phyloP scores from a whole-genome alignment of 2,113 vertebrate genomes.

The Cebus imitator region DNA sequence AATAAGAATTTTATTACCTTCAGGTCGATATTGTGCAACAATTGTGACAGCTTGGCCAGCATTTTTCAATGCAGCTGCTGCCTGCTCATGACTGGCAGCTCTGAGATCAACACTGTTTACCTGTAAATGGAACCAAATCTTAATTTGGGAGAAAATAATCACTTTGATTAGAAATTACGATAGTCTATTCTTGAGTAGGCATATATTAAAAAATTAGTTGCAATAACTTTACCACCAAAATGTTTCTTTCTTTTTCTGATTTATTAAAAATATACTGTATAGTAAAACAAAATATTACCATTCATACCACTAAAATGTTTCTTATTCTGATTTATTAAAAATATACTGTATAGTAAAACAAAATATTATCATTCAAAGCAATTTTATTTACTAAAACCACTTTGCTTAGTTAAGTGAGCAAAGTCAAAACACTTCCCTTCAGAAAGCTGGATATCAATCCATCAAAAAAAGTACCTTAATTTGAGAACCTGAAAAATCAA shows the following conservation, averaged over 20 bases:
- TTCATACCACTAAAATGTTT: neutral
- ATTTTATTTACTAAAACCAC: constrained; percentile 49
- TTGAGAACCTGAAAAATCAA: constrained; percentile 38
- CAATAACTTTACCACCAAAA: neutral
- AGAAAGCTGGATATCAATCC: neutral
- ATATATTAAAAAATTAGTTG: neutral
- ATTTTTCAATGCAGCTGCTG: constrained; percentile 95
- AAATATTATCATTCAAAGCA: neutral
- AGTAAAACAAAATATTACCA: neutral
- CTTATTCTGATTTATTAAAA: constrained; percentile 15
- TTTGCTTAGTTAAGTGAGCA: constrained; percentile 16
- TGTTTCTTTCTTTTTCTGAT: constrained; percentile 43
- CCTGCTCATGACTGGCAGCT: constrained; percentile 96
- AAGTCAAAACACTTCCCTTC: neutral
- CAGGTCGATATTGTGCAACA: constrained; percentile 96
- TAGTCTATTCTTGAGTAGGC: neutral
- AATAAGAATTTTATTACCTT: constrained; percentile 87
- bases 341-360: neutral
- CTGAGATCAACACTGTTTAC: constrained; percentile 96
- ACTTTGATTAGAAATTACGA: constrained; percentile 41
- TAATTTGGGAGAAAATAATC: constrained; percentile 50
- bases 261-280: neutral
- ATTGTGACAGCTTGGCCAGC: constrained; percentile 98
- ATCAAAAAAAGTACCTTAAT: neutral
- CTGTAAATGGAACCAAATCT: constrained; percentile 79